These are phyloP conservation scores for Sylvilagus bachmani DNA, from an alignment of 2,113 vertebrate species.

Conservation along the genomic window DNA sequence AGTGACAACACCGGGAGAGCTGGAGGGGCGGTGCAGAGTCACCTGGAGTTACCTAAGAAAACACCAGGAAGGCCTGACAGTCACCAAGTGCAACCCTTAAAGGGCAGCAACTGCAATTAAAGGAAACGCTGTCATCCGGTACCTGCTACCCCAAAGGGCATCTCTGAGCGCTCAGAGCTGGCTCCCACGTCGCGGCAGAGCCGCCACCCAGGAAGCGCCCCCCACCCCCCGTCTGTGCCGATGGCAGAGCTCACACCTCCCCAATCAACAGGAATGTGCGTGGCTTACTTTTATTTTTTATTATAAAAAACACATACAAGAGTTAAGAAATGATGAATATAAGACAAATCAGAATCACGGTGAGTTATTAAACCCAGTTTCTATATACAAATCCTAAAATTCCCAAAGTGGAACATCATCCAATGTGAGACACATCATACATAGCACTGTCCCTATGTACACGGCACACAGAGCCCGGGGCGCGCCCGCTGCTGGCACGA, in stretches of 20 bases:
- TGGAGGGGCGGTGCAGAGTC: too few species aligned
- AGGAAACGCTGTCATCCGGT: too few species aligned
- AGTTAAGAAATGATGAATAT: constrained; percentile 83
- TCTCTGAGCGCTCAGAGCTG: accelerated
- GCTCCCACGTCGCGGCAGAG: too few species aligned
- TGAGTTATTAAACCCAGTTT: constrained; percentile 77
- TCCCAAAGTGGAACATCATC: constrained; percentile 88
- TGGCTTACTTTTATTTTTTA: constrained; percentile 85
- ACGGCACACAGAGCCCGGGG: neutral
- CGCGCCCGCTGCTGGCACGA: too few species aligned
- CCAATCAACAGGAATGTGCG: neutral
- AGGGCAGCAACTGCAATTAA: neutral
- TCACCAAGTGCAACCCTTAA: neutral
- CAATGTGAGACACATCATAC: constrained; percentile 89
- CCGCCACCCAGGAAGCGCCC: too few species aligned
- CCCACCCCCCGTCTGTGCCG: too few species aligned
- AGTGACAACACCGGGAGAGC: too few species aligned
- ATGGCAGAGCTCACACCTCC: neutral
- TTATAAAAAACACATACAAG: constrained; percentile 84
- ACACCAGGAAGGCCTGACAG: neutral
- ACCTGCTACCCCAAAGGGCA: too few species aligned
- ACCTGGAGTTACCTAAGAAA: neutral
- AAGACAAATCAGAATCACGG: constrained; percentile 78
- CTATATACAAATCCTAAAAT: constrained; percentile 89
- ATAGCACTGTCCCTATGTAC: constrained; percentile 81